Percentiles rank a stretch among this genome's conserved stretches.
These are phyloP conservation scores for Drosophila suzukii DNA, from an alignment of 1,140 invertebrate species.

Conservation along the genomic window DNA sequence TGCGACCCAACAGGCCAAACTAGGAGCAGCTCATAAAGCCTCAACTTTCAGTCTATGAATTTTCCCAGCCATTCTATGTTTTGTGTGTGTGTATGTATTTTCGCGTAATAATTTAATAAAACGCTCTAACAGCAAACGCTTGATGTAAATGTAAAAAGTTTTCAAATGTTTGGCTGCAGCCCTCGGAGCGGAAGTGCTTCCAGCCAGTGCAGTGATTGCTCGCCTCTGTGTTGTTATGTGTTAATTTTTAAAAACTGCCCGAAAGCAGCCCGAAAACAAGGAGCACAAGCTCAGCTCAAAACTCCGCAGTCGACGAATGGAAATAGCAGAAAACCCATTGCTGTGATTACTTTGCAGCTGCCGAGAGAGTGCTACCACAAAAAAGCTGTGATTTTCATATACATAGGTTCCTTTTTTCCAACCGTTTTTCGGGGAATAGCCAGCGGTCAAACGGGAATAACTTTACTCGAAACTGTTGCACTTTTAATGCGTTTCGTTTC, in stretches of 20 bases:
- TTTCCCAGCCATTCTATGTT: not conserved
- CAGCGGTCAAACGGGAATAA: conserved; percentile 56
- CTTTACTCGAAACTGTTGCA: conserved; percentile 69
- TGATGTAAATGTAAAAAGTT: conserved; percentile 82
- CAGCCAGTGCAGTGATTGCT: conserved; percentile 68
- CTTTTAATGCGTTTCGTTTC: conserved; percentile 72
- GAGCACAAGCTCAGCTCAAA: conserved; percentile 43
- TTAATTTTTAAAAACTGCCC: conserved; percentile 82
- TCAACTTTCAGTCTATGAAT: conserved; percentile 44
- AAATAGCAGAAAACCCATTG: conserved; percentile 75
- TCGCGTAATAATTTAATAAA: conserved; percentile 80
- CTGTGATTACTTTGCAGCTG: conserved; percentile 72
- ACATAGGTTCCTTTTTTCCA: not conserved
- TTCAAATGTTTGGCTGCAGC: conserved; percentile 74
- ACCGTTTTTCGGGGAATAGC: conserved; percentile 21
- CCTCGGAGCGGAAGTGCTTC: conserved; percentile 69
- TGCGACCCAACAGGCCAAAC: conserved; percentile 64
- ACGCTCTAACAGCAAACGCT: conserved; percentile 76
- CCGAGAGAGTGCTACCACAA: conserved; percentile 12
- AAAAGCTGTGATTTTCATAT: conserved; percentile 30
- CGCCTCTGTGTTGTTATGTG: conserved; percentile 62
- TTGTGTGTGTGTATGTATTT: conserved; percentile 33
- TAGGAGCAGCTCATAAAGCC: conserved; percentile 57
- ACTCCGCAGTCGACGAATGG: conserved; percentile 55
- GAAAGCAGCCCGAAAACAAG: conserved; percentile 44